Conservation (phyloP, 2,797 vertebrate species). For the Muscicapa comitata region DNA sequence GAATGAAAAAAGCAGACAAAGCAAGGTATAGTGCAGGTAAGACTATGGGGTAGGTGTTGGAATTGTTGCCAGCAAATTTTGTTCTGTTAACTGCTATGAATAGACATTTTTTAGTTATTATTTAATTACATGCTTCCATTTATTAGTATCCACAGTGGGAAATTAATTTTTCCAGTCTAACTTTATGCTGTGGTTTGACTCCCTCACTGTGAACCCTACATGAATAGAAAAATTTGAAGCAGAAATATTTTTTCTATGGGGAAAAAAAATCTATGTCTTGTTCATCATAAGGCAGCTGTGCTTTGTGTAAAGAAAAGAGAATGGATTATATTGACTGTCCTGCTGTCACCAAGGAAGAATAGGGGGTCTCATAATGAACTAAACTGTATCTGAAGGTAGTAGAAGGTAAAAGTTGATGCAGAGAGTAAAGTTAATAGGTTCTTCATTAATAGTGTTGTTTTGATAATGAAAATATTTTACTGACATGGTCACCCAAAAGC, state of each 20-base stretch:
- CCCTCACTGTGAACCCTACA: background rate
- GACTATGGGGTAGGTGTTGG: background rate
- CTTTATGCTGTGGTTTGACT: background rate
- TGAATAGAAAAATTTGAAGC: background rate
- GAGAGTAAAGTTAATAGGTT: background rate
- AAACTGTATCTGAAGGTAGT: background rate
- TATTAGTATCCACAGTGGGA: background rate
- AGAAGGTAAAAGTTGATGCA: background rate
- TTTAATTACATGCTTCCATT: background rate
- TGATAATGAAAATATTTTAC: background rate
- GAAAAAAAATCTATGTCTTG: background rate
- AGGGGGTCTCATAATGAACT: background rate
- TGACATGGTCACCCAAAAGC: background rate
- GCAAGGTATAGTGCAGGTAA: background rate
- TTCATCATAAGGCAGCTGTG: background rate
- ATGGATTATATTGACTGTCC: background rate
- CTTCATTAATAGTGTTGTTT: background rate
- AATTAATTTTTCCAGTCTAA: background rate
- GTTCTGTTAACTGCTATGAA: background rate
- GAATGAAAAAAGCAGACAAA: background rate
- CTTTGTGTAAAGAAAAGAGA: background rate
- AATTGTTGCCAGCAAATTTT: background rate
- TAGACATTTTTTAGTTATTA: background rate
- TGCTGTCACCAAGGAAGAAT: background rate
- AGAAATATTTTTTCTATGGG: background rate